Conservation (phyloP, 2,797 vertebrate genomes). For the Gymnothorax javanicus region DNA sequence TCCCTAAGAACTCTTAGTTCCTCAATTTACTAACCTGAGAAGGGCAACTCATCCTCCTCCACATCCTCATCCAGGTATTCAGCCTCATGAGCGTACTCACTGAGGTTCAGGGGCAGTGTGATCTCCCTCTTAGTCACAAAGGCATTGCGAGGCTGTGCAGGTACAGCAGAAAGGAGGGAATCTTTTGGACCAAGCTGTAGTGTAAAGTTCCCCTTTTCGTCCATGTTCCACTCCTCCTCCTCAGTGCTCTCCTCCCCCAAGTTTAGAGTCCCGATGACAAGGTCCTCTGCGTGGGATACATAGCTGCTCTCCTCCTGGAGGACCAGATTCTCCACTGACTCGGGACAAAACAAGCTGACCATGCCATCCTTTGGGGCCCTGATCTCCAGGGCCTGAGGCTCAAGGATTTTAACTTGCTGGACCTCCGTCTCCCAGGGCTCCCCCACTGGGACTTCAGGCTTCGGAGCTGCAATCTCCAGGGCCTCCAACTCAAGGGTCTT, state of each 20-base stretch:
- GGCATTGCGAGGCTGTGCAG: constrained; percentile 53
- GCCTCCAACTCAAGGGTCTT: not conserved
- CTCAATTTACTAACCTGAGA: constrained; percentile 59
- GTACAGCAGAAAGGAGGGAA: constrained; percentile 68
- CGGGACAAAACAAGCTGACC: constrained; percentile 58
- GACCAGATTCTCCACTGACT: constrained; percentile 73
- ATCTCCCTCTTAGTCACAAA: constrained; percentile 76
- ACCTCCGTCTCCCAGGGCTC: constrained; percentile 53
- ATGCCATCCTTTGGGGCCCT: constrained; percentile 77
- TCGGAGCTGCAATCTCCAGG: not conserved
- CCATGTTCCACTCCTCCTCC: constrained; percentile 32
- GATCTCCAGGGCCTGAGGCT: constrained; percentile 42
- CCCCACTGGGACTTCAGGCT: constrained; percentile 34
- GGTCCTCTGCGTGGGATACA: constrained; percentile 78
- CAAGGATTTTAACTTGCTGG: constrained; percentile 27
- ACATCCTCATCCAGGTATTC: constrained; percentile 65
- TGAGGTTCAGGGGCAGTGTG: constrained; percentile 64
- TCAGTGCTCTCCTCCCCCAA: constrained; percentile 50
- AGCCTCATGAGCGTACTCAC: constrained; percentile 55
- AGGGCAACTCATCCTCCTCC: constrained; percentile 62
- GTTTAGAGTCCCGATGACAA: constrained; percentile 75
- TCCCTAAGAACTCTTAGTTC: not conserved
- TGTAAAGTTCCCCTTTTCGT: constrained; percentile 49
- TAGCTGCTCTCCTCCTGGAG: constrained; percentile 82
- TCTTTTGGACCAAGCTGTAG: constrained; percentile 61